A percentile compares a stretch with the other conserved stretches of the same genome.
Conservation (phyloP, 2,888 invertebrate species). For the Cataglyphis livida region DNA sequence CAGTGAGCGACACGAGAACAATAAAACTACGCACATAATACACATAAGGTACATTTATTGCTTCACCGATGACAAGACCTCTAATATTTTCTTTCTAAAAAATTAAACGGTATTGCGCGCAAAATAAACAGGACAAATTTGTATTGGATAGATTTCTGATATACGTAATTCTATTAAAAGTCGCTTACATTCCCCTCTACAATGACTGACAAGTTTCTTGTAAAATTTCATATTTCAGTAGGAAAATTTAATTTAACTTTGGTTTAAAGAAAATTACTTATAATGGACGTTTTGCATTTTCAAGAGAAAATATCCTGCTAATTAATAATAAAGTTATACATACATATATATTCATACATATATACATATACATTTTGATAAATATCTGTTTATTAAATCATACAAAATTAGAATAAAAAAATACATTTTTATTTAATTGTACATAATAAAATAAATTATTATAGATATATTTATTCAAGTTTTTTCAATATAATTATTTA, state of each 20-base stretch:
- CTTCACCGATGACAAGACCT: neutral
- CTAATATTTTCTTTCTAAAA: slow-evolving; percentile 18
- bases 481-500: neutral
- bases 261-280: neutral
- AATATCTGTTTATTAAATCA: neutral
- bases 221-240: neutral
- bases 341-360: neutral
- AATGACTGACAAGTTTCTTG: neutral
- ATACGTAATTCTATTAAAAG: neutral
- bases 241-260: slow-evolving; percentile 14
- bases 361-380: no score
- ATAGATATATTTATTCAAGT: neutral
- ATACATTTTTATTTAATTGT: neutral
- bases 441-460: neutral
- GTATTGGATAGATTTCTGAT: neutral
- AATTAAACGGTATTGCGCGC: neutral
- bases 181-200: neutral
- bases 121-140: neutral
- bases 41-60: neutral
- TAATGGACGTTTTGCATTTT: slow-evolving; percentile 1
- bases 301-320: neutral
- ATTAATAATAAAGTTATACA: slow-evolving; percentile 17
- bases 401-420: neutral
- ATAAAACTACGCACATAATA: slow-evolving; percentile 64
- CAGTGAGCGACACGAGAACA: slow-evolving; percentile 71